These are phyloP conservation scores for Philereme transversata DNA, from an alignment of 2,888 invertebrate genomes.

Conservation along the genomic window DNA sequence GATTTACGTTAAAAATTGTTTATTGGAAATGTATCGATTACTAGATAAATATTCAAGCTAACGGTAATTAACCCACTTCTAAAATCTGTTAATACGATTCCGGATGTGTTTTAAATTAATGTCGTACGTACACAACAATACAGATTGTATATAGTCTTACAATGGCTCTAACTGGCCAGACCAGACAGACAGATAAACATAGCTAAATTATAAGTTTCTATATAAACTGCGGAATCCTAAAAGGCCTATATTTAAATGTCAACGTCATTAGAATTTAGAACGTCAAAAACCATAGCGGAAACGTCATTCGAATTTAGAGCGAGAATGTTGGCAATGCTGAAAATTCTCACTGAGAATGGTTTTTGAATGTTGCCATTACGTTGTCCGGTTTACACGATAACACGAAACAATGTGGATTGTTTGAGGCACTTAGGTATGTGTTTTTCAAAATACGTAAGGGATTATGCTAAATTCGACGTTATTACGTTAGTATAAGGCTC, in stretches of 20 bases:
- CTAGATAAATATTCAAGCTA: too few species aligned
- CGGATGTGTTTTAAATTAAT: too few species aligned
- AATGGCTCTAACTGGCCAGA: too few species aligned
- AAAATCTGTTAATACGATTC: too few species aligned
- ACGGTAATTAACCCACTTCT: too few species aligned
- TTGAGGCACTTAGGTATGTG: constrained; percentile 26
- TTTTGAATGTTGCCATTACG: constrained; percentile 40
- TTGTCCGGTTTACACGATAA: constrained; percentile 37
- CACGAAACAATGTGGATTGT: constrained; percentile 34
- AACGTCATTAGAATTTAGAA: constrained; percentile 13
- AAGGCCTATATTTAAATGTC: background rate
- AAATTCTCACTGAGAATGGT: constrained; percentile 39
- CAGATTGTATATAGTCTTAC: too few species aligned
- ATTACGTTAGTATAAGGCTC: background rate
- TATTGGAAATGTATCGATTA: too few species aligned
- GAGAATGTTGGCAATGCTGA: constrained; percentile 27
- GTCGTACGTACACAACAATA: too few species aligned
- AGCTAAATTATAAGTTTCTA: too few species aligned
- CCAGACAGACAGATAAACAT: too few species aligned
- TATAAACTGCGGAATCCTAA: too few species aligned
- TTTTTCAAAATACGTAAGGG: constrained; percentile 26
- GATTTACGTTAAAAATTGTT: too few species aligned
- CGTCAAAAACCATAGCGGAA: constrained; percentile 23
- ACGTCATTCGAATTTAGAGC: constrained; percentile 30
- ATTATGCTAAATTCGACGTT: constrained; percentile 8